Evolutionary conservation across 2,888 invertebrate species (phyloP).

Genomic region (Embidobia sp.): DNA sequence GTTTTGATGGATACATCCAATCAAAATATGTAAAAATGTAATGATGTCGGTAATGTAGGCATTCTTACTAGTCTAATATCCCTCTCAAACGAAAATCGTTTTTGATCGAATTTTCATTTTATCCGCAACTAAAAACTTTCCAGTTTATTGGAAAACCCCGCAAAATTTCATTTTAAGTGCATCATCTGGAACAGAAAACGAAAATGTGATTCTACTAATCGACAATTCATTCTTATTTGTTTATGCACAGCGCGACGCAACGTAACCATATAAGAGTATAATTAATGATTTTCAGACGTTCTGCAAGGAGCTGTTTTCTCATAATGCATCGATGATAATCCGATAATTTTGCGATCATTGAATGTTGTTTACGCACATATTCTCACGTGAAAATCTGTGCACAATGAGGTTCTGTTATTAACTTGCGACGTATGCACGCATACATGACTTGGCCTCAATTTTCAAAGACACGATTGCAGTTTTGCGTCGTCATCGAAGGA

Average conservation of each 20-base stretch:
- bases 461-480: constrained; percentile 67
- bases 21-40: no score
- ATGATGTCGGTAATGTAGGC: no score
- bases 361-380: constrained; percentile 40
- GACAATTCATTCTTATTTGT: not conserved
- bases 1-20: no score
- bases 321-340: constrained; percentile 9
- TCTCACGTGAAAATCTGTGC: constrained; percentile 44
- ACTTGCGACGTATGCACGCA: constrained; percentile 49
- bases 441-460: constrained; percentile 67
- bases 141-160: no score
- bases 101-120: no score
- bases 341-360: constrained; percentile 35
- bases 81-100: no score
- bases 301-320: not conserved
- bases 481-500: constrained; percentile 52
- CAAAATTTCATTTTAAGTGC: not conserved
- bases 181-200: no score
- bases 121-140: no score
- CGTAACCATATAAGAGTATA: constrained; percentile 5
- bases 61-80: no score
- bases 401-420: constrained; percentile 66
- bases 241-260: not conserved
- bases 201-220: no score
- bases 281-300: constrained; percentile 16